Evolutionary conservation across 2,113 vertebrate species (phyloP), one percentile per base, ranked within the genome.

Genomic region (Scartelaos histophorus): DNA sequence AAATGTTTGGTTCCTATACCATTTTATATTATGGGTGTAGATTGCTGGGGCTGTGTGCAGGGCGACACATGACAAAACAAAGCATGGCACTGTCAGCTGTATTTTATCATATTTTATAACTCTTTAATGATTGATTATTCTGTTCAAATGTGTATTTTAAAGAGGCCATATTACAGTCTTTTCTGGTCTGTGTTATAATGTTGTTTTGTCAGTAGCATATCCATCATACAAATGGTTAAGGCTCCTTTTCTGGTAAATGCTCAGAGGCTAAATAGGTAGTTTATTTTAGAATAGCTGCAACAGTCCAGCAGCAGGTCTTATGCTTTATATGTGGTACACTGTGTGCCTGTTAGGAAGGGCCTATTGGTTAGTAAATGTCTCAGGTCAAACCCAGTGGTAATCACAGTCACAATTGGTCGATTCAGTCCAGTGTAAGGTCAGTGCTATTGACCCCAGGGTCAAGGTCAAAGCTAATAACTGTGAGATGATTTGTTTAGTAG

Each of bases 401-500:
- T 61, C 58, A 64, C 17, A 21, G 61, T 38, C 17, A 64, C 61
- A 1, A 21, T 3, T 38, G 34, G 16, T 64, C 61, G 19, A 64
- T 64, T 0, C 34, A 4, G 61, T 61, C 16, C 13, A 61, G 61
- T 35, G 34, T n/a, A 35, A 64, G 61, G 61, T 64, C 61, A 38
- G 61, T 13, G 2, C 16, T 38, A 13, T n/a, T 64, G 29, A 38
- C 61, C 61, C 61, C 1, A 10, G 38, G 10, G 34, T 64, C 34
- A 64, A 64, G 34, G 61, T 38, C 34, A 64, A 19, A 64, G 16
- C 17, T 7, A n/a, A 64, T 34, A 64, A 38, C 16, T 61, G 34
- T 43, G 61, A 64, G 10, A 64, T 64, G 34, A 64, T 38, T 64
- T 64, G 61, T 64, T 64, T 64, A 62, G 34, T 38, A 16, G 3